phyloP scores from a whole-genome alignment of 2,888 invertebrate species.

The Epinotia demarniana region DNA sequence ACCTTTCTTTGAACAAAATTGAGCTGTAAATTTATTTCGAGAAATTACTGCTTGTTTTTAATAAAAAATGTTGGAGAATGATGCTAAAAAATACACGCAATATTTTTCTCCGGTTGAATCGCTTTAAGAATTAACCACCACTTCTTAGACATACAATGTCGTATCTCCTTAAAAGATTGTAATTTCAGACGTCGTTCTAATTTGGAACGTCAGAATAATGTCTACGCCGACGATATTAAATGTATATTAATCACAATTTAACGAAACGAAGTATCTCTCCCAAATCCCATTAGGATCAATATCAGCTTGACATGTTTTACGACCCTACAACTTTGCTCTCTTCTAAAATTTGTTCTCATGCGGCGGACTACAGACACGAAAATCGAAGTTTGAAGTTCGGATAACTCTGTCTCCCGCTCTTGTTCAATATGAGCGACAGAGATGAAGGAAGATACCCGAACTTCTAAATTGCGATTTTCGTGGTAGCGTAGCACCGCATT shows the following conservation, averaged over 20 bases:
- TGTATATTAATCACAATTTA: slow-evolving; percentile 4
- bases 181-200: neutral
- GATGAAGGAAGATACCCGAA: no score
- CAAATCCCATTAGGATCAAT: slow-evolving; percentile 2
- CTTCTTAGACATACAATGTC: neutral
- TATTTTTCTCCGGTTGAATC: no score
- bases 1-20: neutral
- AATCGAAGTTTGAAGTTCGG: no score
- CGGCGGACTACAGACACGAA: neutral
- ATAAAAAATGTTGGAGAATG: neutral
- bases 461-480: no score
- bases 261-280: neutral
- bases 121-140: neutral
- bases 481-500: no score
- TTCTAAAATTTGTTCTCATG: neutral
- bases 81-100: neutral
- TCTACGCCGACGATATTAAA: neutral
- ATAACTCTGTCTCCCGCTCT: no score
- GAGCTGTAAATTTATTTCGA: neutral
- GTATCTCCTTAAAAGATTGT: neutral
- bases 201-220: neutral
- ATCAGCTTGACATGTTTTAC: neutral
- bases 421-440: no score
- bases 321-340: neutral
- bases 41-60: neutral